These are phyloP conservation scores for Sarcophaga variegata DNA, from an alignment of 2,888 invertebrate genomes.

Conservation along the genomic window DNA sequence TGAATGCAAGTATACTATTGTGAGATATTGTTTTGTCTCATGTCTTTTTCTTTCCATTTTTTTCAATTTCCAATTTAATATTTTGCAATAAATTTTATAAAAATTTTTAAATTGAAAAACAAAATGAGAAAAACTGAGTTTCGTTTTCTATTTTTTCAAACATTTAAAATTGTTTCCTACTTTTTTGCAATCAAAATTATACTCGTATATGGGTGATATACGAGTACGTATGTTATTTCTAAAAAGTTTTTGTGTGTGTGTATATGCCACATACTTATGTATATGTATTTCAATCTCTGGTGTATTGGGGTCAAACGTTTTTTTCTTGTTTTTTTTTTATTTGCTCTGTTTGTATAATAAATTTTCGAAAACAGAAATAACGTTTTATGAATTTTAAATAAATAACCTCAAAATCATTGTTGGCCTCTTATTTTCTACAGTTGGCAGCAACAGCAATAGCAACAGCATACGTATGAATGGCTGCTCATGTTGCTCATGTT, in stretches of 20 bases:
- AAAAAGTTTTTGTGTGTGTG: background rate
- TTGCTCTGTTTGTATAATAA: constrained; percentile 48
- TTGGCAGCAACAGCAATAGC: background rate
- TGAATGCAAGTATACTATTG: no score
- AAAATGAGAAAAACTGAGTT: no score
- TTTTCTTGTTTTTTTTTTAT: background rate
- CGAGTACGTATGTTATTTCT: background rate
- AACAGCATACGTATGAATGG: background rate
- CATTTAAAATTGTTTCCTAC: background rate
- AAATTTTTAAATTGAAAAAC: no score
- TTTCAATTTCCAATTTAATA: no score
- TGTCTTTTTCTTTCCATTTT: no score
- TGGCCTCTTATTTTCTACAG: constrained; percentile 51
- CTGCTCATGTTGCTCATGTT: constrained; percentile 42
- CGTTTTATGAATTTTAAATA: constrained; percentile 63
- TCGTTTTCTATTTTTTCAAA: background rate
- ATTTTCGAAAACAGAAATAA: constrained; percentile 56
- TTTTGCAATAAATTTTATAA: no score
- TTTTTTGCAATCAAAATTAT: background rate
- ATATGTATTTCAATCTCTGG: constrained; percentile 29
- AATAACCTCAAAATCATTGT: constrained; percentile 51
- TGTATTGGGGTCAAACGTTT: constrained; percentile 50
- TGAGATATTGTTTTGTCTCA: no score
- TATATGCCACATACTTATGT: background rate
- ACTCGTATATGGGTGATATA: background rate